Evolutionary conservation across 2,888 invertebrate species (phyloP), one percentile per base, ranked within the genome.

Genomic region (Napeogenes sylphis): DNA sequence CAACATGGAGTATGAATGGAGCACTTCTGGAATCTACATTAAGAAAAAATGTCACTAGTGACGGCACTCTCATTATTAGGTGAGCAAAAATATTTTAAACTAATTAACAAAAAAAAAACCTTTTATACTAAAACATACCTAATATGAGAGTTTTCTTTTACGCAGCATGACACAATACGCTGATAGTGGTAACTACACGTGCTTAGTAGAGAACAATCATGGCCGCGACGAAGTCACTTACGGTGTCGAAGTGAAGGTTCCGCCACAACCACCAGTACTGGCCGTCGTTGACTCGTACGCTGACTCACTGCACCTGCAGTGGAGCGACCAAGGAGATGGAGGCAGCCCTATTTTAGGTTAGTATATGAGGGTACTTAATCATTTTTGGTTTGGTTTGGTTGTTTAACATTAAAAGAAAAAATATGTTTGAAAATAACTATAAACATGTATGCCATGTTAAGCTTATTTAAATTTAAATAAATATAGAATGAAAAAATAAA

Each of bases 131-230:
- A 5, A 51, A 12, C 10, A 42, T 42, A 42, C 12, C 5, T 38
- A 6, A 38, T 38, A 3, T 38, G 42, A 42, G 6, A 8, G 12
- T 42, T 42, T 42, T 42, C 3, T 32, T 65, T 63, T 67, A 68
- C 65, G 45, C 90, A 91, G 91, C 69, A 89, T 90, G 87, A 91
- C 95, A 4, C 95, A 96, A 79, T 94, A 94, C 70, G 93, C 93
- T 32, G 97, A 98, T 83, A 95, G 95, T 71, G 97, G 96, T 13
- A 97, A 97, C 87, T 98, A 97, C 83, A 96, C 97, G 0, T 98
- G 98, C 79, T 90, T 92, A 45, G 97, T 97, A 0, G 95, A 96
- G 76, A 98, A 98, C 81, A 92, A 92, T 10, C 94, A 96, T 84
- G 97, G 97, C 2, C 93, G 93, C 61, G 97, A 97, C 82, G 95